phyloP scores from a whole-genome alignment of 2,797 vertebrate genomes.

The Gallinago stenura region DNA sequence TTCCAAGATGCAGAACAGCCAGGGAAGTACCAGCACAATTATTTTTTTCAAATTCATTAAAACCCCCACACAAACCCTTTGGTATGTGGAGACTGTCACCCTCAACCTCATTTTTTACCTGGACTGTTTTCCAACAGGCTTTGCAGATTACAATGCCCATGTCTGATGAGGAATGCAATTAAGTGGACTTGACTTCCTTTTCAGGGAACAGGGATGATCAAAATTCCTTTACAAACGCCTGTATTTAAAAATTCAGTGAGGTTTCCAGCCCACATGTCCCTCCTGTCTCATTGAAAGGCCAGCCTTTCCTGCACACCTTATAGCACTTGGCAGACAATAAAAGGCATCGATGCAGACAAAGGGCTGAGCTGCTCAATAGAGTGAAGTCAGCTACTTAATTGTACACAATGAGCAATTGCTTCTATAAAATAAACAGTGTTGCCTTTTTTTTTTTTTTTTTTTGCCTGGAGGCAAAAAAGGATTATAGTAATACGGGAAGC shows the following conservation, averaged over 20 bases:
- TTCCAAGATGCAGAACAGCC: not conserved
- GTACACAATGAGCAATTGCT: not conserved
- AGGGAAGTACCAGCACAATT: not conserved
- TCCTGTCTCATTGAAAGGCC: not conserved
- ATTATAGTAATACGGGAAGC: not conserved
- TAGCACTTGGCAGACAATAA: not conserved
- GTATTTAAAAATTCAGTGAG: not conserved
- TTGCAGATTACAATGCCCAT: not conserved
- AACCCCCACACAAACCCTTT: not conserved
- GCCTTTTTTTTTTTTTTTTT: not conserved
- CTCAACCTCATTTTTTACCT: not conserved
- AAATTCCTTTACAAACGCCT: not conserved
- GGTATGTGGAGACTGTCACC: not conserved
- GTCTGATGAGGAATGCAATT: not conserved
- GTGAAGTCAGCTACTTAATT: not conserved
- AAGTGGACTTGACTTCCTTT: not conserved
- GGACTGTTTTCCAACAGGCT: not conserved
- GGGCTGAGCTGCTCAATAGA: not conserved
- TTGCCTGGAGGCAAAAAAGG: not conserved
- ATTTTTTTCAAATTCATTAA: not conserved
- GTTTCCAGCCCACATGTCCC: not conserved
- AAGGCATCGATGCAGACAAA: rapidly evolving
- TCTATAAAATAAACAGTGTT: not conserved
- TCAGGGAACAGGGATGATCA: not conserved
- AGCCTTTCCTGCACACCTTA: not conserved